These are phyloP conservation scores for Platerodrilus igneus DNA, from an alignment of 2,888 invertebrate genomes.

Conservation along the genomic window DNA sequence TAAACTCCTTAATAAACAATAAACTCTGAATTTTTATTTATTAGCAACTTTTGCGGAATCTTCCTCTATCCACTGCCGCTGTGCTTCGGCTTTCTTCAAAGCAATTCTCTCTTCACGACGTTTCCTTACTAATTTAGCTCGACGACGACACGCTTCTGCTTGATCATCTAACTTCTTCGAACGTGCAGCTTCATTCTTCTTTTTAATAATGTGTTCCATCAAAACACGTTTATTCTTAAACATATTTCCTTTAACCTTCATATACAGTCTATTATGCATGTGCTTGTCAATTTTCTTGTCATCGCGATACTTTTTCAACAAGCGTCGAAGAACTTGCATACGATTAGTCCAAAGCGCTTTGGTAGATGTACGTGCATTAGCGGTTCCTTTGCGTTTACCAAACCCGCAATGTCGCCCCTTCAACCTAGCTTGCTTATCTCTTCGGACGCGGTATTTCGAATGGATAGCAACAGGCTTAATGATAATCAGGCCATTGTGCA, in stretches of 20 bases:
- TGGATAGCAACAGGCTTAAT: slow-evolving; percentile 96
- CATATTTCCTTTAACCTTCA: slow-evolving; percentile 88
- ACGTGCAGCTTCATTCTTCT: slow-evolving; percentile 96
- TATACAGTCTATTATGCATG: slow-evolving; percentile 91
- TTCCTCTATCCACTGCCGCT: neutral
- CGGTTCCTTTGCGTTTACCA: slow-evolving; percentile 97
- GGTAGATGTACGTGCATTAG: slow-evolving; percentile 76
- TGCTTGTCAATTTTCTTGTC: slow-evolving; percentile 97
- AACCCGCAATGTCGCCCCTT: slow-evolving; percentile 97
- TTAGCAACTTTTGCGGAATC: too few relatives aligned
- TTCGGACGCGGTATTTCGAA: slow-evolving; percentile 90
- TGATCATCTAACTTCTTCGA: slow-evolving; percentile 91
- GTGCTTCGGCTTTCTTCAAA: slow-evolving; percentile 69
- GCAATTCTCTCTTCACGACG: slow-evolving; percentile 89
- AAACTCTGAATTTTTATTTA: too few relatives aligned
- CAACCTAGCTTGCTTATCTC: slow-evolving; percentile 88
- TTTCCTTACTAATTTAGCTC: slow-evolving; percentile 90
- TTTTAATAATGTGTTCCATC: slow-evolving; percentile 99
- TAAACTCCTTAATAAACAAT: too few relatives aligned
- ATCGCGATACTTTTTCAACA: slow-evolving; percentile 89
- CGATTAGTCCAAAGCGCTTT: slow-evolving; percentile 81
- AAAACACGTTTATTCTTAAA: slow-evolving; percentile 96
- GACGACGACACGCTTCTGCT: slow-evolving; percentile 92
- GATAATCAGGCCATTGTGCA: slow-evolving; percentile 98
- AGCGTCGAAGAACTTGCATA: slow-evolving; percentile 87